Conservation (phyloP, 1,140 invertebrate genomes). For the Drosophila suzukii region DNA sequence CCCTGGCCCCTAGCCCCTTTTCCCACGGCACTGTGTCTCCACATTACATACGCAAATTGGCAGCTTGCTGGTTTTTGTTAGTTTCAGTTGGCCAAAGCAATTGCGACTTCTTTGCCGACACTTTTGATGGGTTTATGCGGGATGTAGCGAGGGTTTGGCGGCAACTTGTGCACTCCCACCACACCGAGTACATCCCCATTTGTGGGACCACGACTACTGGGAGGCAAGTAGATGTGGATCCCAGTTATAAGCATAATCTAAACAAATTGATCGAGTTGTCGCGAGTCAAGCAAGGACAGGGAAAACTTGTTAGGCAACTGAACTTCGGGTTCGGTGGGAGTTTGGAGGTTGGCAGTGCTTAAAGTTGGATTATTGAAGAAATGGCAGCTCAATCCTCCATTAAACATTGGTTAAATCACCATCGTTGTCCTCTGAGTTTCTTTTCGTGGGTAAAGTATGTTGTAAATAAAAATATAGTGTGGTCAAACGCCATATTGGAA, state of each 20-base stretch:
- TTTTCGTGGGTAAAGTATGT: too few relatives aligned
- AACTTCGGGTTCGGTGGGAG: background rate
- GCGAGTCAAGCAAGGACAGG: conserved; percentile 16
- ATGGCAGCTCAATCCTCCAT: too few relatives aligned
- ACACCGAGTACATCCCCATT: background rate
- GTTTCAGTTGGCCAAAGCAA: conserved; percentile 40
- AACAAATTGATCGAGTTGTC: conserved; percentile 74
- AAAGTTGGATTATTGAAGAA: background rate
- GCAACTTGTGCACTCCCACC: background rate
- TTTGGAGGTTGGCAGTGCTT: too few relatives aligned
- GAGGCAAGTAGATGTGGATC: conserved; percentile 1
- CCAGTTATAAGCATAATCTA: conserved; percentile 47
- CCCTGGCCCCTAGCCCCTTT: background rate
- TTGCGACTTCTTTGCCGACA: conserved; percentile 45
- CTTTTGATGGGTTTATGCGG: conserved; percentile 53
- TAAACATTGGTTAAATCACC: too few relatives aligned
- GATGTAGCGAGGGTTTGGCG: background rate
- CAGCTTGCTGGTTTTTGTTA: conserved; percentile 48
- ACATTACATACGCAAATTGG: conserved; percentile 63
- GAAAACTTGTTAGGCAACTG: conserved; percentile 24
- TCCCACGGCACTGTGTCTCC: conserved; percentile 17
- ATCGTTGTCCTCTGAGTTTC: too few relatives aligned
- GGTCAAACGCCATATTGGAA: background rate
- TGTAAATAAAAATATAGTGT: background rate
- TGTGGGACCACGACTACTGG: background rate